phyloP scores from a whole-genome alignment of 2,113 vertebrate genomes.

The Oenanthe oenanthe region DNA sequence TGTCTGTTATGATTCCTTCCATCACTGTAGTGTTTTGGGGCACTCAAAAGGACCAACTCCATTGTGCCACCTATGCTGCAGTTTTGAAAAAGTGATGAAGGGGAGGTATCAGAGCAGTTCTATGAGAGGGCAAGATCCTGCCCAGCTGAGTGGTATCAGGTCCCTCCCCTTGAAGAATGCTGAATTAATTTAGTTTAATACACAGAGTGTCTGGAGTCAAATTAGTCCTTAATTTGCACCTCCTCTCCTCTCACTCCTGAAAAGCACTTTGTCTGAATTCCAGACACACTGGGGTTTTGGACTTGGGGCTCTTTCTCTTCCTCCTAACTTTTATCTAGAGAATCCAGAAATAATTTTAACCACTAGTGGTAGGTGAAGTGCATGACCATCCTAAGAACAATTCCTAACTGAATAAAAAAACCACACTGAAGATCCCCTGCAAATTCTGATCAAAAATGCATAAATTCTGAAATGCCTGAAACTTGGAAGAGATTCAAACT shows the following conservation, averaged over 20 bases:
- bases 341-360: neutral
- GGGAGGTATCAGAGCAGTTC: neutral
- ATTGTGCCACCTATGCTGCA: neutral
- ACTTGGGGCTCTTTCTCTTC: neutral
- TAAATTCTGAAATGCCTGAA: neutral
- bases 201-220: neutral
- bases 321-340: neutral
- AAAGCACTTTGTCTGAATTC: neutral
- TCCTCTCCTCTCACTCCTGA: neutral
- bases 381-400: neutral
- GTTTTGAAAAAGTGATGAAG: neutral
- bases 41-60: neutral
- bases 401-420: neutral
- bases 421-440: neutral
- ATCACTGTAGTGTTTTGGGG: neutral
- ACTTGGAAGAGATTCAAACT: neutral
- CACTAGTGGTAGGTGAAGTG: neutral
- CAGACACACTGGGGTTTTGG: neutral
- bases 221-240: neutral
- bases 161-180: neutral
- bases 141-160: neutral
- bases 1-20: neutral
- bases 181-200: neutral
- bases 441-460: neutral
- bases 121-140: neutral